Base-by-base conservation (phyloP, 1,140 invertebrate species). In the Diorhabda sublineata region DNA sequence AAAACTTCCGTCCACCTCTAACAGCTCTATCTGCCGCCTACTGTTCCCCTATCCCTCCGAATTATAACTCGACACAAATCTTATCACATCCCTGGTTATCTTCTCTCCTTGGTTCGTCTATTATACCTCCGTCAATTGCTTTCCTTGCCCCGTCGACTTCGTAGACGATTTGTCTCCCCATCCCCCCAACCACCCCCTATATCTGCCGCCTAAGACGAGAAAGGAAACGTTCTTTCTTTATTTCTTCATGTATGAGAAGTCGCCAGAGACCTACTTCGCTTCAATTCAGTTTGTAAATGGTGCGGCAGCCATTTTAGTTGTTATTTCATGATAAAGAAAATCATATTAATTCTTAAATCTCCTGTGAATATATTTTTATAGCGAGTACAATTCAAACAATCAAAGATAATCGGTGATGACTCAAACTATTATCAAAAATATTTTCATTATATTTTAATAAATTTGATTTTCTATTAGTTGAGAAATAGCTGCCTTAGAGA, bases 51-150 rank as follows among this genome's bases (percentile, higher is more conserved):
- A 7, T 60, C 58, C 64, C 68, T 47, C 64, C 45, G 69, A 73
- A 73, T 71, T 67, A 67, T 67, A 67, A 67, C 65, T 74, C 68
- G 68, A 71, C 73, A 72, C 70, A 72, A 70, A 72, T 72, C 73
- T 74, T 74, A 72, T 74, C 73, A 70, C 64, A 72, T 72, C 68
- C 70, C 63, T 64, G 68, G 67, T 71, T 71, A 71, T 71, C 72
- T 67, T 67, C 57, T 60, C 58, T 67, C 65, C 58, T 66, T 58
- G 57, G 65, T 42, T 66, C 42, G 65, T 66, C 57, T 66, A 66
- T 66, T 66, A 65, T 45, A 60, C 58, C 58, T 65, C 68, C 41
- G 47, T 65, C 68, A 59, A 58, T 42, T 57, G 62, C 56, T 44
- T 47, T 44, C 67, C 44, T 26, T 45, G 8, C 26, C 26, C 68